Evolutionary conservation across 2,797 vertebrate species (phyloP).

Genomic region (Centroberyx gerrardi): DNA sequence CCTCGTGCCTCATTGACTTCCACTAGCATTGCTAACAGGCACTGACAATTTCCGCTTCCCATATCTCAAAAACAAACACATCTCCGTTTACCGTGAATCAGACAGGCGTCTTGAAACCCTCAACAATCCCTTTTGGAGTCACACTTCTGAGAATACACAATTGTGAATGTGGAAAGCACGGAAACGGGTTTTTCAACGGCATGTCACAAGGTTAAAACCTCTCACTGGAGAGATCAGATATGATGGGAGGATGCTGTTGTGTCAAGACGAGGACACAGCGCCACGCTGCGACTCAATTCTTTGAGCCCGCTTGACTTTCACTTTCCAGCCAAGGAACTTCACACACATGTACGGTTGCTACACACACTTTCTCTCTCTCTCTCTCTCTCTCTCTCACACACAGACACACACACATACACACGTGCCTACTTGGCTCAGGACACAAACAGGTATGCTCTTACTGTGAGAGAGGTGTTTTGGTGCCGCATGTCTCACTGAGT

Average conservation of each 20-base stretch:
- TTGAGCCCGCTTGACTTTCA: slow-evolving; percentile 5
- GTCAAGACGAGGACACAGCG: slow-evolving; percentile 34
- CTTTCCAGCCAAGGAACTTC: slow-evolving; percentile 1
- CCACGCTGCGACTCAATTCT: slow-evolving; percentile 11
- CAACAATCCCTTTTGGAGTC: slow-evolving; percentile 24
- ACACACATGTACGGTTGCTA: background rate
- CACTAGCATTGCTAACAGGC: background rate
- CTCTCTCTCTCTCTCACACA: background rate
- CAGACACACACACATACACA: background rate
- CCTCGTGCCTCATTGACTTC: background rate
- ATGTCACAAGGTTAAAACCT: slow-evolving; percentile 53
- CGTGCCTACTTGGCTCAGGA: slow-evolving; percentile 3
- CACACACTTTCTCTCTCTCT: background rate
- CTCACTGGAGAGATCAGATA: slow-evolving; percentile 40
- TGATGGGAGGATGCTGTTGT: slow-evolving; percentile 10
- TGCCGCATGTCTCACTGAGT: slow-evolving; percentile 48
- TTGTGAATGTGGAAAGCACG: background rate
- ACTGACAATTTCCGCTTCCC: background rate
- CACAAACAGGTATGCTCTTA: slow-evolving; percentile 32
- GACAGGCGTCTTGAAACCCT: slow-evolving; percentile 3
- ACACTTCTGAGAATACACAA: slow-evolving; percentile 14
- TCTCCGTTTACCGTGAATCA: background rate
- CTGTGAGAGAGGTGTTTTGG: slow-evolving; percentile 25
- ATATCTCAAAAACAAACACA: background rate
- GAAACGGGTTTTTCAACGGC: slow-evolving; percentile 21